Evolutionary conservation across 1,140 invertebrate species (phyloP), one percentile per base, ranked within the genome.

Genomic region (Sogatella furcifera): DNA sequence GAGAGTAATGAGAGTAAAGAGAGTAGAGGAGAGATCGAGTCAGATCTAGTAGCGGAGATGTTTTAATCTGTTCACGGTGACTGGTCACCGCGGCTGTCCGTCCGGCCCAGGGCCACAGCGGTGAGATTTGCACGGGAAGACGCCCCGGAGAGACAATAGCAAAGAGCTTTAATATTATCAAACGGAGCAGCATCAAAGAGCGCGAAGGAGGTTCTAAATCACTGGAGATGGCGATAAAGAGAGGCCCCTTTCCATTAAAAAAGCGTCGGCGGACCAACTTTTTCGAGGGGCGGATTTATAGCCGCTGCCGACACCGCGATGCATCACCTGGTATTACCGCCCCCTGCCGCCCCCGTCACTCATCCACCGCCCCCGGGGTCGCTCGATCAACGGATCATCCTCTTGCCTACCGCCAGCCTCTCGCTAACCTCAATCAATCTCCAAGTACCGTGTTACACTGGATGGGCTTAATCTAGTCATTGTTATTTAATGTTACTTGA

Each of bases 21-120:
- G n/a, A n/a, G n/a, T n/a, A n/a, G n/a, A n/a, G n/a, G n/a, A n/a
- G n/a, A n/a, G n/a, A n/a, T n/a, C n/a, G n/a, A n/a, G n/a, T n/a
- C n/a, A n/a, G n/a, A n/a, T 5, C 44, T 46, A 19, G 44, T 19
- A n/a, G n/a, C 13, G 19, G 19, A 46, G 44, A 46, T 46, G 5
- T 46, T 46, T 46, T 46, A 46, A 46, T 46, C 44, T 46, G 44
- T 46, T 46, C 19, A 46, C 44, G 44, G 44, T 46, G n/a, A 46
- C n/a, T 46, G 44, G 19, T 4, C 44, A 46, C 5, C 6, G 44
- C 4, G 19, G 13, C 44, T 13, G 44, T 6, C 19, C 44, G 44
- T 6, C 44, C 44, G n/a, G 44, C 19, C 31, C 31, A 31, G 31
- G 31, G 31, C 10, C 31, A 31, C 31, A 10, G n/a, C n/a, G n/a